Evolutionary conservation across 2,888 invertebrate species (phyloP).

Genomic region (Lycophotia porphyrea): DNA sequence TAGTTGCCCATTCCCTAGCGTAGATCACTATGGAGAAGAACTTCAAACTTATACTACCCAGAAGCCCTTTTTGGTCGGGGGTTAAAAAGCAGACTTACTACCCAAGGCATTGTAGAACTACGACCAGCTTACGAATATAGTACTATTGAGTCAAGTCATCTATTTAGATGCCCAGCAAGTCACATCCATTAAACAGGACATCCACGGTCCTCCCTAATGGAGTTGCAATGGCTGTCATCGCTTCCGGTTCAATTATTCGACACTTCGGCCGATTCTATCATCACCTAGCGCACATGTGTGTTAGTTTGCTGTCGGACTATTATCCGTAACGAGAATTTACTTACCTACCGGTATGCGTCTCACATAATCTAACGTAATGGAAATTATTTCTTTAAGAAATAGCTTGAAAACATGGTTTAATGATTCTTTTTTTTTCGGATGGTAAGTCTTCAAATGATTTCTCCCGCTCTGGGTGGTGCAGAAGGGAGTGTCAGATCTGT

Average conservation of each 20-base stretch:
- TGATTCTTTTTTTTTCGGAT: no score
- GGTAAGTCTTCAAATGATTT: no score
- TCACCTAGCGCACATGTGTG: constrained; percentile 15
- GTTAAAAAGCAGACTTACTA: not conserved
- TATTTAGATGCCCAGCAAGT: not conserved
- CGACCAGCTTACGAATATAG: not conserved
- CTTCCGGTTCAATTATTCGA: constrained; percentile 80
- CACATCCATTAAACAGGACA: constrained; percentile 59
- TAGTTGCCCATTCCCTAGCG: no score
- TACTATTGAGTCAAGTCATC: not conserved
- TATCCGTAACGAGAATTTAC: constrained; percentile 15
- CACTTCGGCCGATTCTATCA: constrained; percentile 65
- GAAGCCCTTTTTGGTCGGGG: not conserved
- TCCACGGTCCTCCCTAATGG: constrained; percentile 74
- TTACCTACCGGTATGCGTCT: not conserved
- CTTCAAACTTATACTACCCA: not conserved
- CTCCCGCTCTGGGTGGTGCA: no score
- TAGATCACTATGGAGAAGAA: no score
- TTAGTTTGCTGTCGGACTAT: constrained; percentile 18
- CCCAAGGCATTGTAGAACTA: not conserved
- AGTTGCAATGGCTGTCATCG: constrained; percentile 77
- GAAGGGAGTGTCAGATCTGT: no score
- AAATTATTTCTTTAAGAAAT: not conserved
- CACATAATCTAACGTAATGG: not conserved
- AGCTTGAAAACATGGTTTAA: not conserved